Percentiles rank a stretch among this genome's conserved stretches.
Conservation (phyloP, 2,113 vertebrate species). For the Cariama cristata region DNA sequence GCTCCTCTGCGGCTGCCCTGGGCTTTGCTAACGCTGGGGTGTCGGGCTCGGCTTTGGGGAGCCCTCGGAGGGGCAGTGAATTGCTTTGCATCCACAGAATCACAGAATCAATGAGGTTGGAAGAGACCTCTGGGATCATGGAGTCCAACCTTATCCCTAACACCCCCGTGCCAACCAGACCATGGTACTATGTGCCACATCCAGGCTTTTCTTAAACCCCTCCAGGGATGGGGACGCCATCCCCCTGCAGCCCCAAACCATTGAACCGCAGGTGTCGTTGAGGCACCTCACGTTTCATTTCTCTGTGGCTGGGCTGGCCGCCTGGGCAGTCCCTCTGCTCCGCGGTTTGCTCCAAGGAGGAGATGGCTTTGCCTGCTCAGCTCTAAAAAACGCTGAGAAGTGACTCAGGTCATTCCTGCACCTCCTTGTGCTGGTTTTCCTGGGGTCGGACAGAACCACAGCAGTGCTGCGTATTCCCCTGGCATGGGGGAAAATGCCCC, state of each 20-base stretch:
- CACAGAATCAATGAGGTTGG: too few species aligned
- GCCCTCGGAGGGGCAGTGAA: not conserved
- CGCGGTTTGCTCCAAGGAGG: fast-evolving
- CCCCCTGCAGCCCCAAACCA: not conserved
- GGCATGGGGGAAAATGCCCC: not conserved
- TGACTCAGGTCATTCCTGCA: not conserved
- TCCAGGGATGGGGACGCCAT: too few species aligned
- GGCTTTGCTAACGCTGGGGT: not conserved
- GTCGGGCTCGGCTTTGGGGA: not conserved
- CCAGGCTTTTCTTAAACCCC: too few species aligned
- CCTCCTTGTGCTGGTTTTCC: not conserved
- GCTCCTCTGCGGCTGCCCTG: not conserved
- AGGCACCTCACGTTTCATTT: fast-evolving
- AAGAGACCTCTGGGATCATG: too few species aligned
- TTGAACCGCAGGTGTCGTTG: not conserved
- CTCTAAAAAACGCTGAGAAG: not conserved
- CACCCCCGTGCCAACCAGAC: too few species aligned
- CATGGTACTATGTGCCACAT: too few species aligned
- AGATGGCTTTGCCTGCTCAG: not conserved
- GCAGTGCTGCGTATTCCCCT: fast-evolving
- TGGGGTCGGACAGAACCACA: fast-evolving
- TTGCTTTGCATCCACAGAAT: not conserved
- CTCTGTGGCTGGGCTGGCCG: not conserved
- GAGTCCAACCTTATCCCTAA: too few species aligned
- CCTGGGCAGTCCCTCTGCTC: not conserved